These are phyloP conservation scores for Graptemys geographica DNA, from an alignment of 2,797 vertebrate genomes.

Conservation along the genomic window DNA sequence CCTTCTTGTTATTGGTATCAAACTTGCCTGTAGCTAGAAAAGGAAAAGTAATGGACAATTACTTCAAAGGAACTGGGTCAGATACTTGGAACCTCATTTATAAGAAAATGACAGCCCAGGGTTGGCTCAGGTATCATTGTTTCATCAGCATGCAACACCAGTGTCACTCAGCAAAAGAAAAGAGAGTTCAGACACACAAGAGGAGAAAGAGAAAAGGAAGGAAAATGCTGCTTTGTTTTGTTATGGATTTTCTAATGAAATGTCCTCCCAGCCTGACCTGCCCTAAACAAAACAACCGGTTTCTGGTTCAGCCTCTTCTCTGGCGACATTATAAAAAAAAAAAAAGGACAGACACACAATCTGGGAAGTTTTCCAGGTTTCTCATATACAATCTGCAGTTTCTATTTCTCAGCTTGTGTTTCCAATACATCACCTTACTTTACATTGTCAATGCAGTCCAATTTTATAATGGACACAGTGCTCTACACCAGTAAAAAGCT, in stretches of 20 bases:
- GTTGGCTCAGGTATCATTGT: background rate
- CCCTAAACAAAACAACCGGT: background rate
- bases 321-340: background rate
- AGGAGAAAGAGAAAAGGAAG: background rate
- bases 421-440: background rate
- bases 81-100: background rate
- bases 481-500: background rate
- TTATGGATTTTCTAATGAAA: background rate
- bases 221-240: background rate
- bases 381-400: background rate
- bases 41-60: slow-evolving; percentile 45
- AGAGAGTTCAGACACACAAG: background rate
- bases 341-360: background rate
- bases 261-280: background rate
- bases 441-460: accelerated
- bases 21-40: slow-evolving; percentile 12
- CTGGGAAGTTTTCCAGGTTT: background rate
- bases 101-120: background rate
- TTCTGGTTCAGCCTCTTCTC: background rate
- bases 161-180: background rate
- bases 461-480: accelerated
- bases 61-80: slow-evolving; percentile 13
- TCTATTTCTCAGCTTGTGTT: background rate
- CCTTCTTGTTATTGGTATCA: background rate
- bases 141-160: background rate